Evolutionary conservation across 2,888 invertebrate species (phyloP).

Genomic region (Dioctria linearis): DNA sequence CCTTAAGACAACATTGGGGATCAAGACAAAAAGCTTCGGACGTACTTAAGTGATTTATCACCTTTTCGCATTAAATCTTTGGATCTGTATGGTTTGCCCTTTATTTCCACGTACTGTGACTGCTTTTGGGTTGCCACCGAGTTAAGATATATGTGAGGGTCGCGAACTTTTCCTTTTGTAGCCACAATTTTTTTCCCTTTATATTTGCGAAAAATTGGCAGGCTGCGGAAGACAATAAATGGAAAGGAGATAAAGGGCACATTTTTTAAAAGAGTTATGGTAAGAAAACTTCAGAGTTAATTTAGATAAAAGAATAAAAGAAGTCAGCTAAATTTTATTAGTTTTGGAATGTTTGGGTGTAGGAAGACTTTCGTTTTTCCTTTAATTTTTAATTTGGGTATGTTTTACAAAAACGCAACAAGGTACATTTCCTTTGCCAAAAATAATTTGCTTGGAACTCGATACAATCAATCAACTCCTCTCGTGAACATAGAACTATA

Average conservation of each 20-base stretch:
- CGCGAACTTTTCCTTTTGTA: conserved; percentile 50
- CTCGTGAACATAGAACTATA: no score
- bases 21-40: conserved; percentile 59
- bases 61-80: conserved; percentile 58
- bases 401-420: no score
- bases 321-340: conserved; percentile 1
- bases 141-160: conserved; percentile 45
- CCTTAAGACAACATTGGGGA: conserved; percentile 59
- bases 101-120: conserved; percentile 27
- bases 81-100: conserved; percentile 43
- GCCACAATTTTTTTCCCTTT: conserved; percentile 43
- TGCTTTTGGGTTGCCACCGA: conserved; percentile 33
- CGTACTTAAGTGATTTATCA: conserved; percentile 59
- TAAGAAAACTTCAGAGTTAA: conserved; percentile 35
- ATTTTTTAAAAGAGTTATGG: conserved; percentile 39
- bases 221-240: conserved; percentile 23
- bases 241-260: conserved; percentile 32
- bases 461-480: no score
- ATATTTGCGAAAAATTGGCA: conserved; percentile 17
- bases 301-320: conserved; percentile 38
- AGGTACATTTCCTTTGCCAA: no score
- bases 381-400: no score
- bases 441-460: no score
- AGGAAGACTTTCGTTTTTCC: neutral
- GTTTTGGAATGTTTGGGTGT: neutral